Base-by-base conservation (phyloP, 1,140 invertebrate genomes). In the Psix sp. region DNA sequence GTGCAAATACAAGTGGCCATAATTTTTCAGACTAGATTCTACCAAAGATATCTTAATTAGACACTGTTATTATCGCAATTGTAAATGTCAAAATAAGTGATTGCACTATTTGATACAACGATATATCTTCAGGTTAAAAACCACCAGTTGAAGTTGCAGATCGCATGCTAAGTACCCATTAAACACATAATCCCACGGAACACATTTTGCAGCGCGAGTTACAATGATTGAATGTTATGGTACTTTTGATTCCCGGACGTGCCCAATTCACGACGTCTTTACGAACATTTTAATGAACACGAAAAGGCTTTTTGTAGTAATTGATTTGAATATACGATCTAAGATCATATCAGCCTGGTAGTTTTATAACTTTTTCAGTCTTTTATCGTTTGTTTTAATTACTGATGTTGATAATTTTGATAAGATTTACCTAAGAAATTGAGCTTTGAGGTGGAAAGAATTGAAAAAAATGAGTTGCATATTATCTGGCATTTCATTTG, bases 81-180 rank as follows among this genome's bases (percentile, higher is more conserved):
- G 20, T 68, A 51, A 59, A 60, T 31, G 66, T 59, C 45, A 43
- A 59, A 60, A 59, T 62, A 65, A 65, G 45, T 15, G 18, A 21
- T 52, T 26, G 21, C 26, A 36, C 42, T 21, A 40, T 62, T 59
- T 17, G 49, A 63, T 67, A 62, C 40, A 43, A 14, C 60, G 26
- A 54, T 62, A 66, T 68, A 65, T 63, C 72, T 70, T 65, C 38
- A 56, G 46, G 68, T 46, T 63, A 75, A 70, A 75, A 68, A 65
- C 72, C 72, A 75, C 72, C 72, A 75, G 72, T 75, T 75, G 72
- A 75, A 67, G 66, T 54, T 49, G 18, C 46, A 66, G 59, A 75
- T 75, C 60, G 72, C 72, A 75, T 75, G 72, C 59, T 70, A 75
- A 75, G 72, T 75, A 63, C 35, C 65, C 65, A 70, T 75, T 70